Evolutionary conservation across 2,888 invertebrate species (phyloP), one percentile per base, ranked within the genome.

Genomic region (Ennomos quercinarius): DNA sequence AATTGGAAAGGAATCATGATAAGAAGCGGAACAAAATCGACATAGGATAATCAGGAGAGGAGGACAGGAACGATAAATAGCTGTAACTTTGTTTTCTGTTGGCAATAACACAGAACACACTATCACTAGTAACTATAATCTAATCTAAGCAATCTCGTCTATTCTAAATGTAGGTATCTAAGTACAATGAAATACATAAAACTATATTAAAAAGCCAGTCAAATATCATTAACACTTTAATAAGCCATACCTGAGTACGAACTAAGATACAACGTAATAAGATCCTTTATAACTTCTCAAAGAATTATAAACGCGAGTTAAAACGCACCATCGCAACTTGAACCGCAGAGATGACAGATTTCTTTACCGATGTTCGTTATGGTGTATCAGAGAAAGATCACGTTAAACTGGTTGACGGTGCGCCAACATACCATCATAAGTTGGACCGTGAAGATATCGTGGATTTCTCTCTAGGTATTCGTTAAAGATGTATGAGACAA

Each of bases 301-400:
- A 50, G 42, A 36, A 51, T 50, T 2, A 36, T 43, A 10, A 40
- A 13, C 37, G 41, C 48, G 50, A 36, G 36, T 50, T 45, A 41
- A 48, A 48, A 17, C 36, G 41, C 17, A 35, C 68, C 63, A 64
- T 8, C 40, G 35, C 54, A 64, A 51, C 34, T 50, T 49, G 60
- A 57, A 27, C 63, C 41, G 2, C 52, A 37, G 12, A 44, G 34
- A 17, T 57, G 36, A 10, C 42, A 17, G 37, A 40, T 52, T 27
- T 27, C 34, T 42, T 45, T 39, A 4, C 10, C 13, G 34, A 51
- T 50, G 27, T 37, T 46, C 10, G 43, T 13, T 27, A 9, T 11
- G 36, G 39, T 48, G 35, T 27, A 41, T 17, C 27, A 42, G 36
- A 48, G 35, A 55, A 39, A 51, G 67, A n/a, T 59, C 64, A 44